Evolutionary conservation across 2,113 vertebrate genomes (phyloP).

Genomic region (Eudorcas thomsonii): DNA sequence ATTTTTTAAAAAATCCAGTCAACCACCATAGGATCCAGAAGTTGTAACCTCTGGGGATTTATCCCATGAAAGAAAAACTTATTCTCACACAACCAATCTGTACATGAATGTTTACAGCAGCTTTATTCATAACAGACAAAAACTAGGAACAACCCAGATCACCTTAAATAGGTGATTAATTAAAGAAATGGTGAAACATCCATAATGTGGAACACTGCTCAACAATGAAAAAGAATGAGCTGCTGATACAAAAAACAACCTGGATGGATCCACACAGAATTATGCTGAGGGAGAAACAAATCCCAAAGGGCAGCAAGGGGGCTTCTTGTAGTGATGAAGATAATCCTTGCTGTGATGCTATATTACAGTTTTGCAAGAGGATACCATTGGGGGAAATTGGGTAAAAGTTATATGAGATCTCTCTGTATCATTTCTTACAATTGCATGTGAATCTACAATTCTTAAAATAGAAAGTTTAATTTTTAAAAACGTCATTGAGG

Average conservation of each 20-base stretch:
- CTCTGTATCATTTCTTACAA: neutral
- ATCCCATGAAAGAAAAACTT: neutral
- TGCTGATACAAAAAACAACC: too few species aligned
- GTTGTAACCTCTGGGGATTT: neutral
- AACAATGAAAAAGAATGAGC: neutral
- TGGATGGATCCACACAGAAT: neutral
- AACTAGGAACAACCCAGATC: neutral
- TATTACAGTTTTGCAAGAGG: neutral
- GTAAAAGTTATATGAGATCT: neutral
- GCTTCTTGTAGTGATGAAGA: neutral
- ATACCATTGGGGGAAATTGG: neutral
- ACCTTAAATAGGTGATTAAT: neutral
- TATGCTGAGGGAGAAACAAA: neutral
- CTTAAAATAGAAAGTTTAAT: neutral
- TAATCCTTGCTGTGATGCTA: neutral
- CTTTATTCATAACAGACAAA: neutral
- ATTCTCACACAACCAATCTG: neutral
- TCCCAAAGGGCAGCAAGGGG: neutral
- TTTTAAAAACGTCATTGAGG: neutral
- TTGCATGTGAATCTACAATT: neutral
- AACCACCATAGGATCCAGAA: neutral
- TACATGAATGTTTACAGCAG: neutral
- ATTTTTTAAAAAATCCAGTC: neutral
- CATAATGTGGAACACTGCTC: neutral
- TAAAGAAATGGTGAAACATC: neutral